Percentiles rank a stretch among this genome's conserved stretches.
Evolutionary conservation across 2,797 vertebrate species (phyloP).

Genomic region (Lutjanus campechanus): DNA sequence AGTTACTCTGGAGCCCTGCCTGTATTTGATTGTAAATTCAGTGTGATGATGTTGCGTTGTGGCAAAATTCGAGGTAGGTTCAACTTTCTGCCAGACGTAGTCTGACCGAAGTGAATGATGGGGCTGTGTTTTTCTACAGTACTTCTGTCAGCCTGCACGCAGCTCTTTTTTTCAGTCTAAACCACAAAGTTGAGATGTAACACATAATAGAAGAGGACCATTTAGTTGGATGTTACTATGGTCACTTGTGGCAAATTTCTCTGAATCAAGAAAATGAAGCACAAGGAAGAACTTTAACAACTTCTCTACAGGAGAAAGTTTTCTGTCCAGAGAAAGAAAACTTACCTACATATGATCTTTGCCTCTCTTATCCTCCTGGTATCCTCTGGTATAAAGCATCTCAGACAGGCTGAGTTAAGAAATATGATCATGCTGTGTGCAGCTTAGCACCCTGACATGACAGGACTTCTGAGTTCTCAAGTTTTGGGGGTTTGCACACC

Average conservation of each 20-base stretch:
- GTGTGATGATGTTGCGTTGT: no score
- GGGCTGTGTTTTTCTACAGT: not conserved
- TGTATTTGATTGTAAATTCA: no score
- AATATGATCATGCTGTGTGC: conserved; percentile 8
- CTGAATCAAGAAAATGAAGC: not conserved
- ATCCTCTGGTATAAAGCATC: conserved; percentile 5
- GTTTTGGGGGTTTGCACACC: not conserved
- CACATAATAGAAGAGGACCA: not conserved
- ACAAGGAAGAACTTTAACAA: not conserved
- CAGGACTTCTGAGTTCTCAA: not conserved
- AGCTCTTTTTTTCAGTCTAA: no score
- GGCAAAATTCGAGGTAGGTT: no score
- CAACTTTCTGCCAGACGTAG: no score
- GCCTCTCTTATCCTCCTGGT: not conserved
- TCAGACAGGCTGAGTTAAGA: not conserved
- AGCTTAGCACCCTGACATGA: conserved; percentile 12
- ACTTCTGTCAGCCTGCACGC: fast-evolving
- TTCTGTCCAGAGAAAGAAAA: conserved; percentile 2
- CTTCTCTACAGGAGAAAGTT: not conserved
- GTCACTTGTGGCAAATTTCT: not conserved
- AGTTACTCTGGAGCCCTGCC: no score
- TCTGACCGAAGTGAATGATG: not conserved
- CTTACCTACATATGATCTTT: conserved; percentile 2
- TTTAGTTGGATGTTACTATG: not conserved
- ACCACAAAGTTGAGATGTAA: not conserved